Conservation (phyloP, 2,888 invertebrate species). For the Priocnemis perturbator region DNA sequence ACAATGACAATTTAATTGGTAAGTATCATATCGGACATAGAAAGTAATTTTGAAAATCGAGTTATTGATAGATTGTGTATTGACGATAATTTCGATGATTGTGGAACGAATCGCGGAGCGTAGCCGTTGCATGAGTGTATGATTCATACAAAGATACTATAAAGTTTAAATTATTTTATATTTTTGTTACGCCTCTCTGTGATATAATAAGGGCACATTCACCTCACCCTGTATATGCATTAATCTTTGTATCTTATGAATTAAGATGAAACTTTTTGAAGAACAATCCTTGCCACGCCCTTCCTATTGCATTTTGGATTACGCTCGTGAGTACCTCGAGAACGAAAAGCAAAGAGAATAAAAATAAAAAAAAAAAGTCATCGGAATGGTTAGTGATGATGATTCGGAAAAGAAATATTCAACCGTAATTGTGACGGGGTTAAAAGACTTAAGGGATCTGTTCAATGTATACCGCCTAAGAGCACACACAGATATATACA, state of each 20-base stretch:
- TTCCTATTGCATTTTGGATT: slow-evolving; percentile 54
- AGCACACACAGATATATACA: background rate
- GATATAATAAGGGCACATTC: slow-evolving; percentile 74
- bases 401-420: no score
- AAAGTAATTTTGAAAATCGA: no score
- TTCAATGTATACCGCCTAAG: slow-evolving; percentile 16
- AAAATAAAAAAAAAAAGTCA: background rate
- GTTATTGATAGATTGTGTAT: no score
- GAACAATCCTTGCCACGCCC: slow-evolving; percentile 61
- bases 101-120: slow-evolving; percentile 58
- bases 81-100: slow-evolving; percentile 25
- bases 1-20: no score
- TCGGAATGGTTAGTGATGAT: background rate
- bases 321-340: slow-evolving; percentile 50
- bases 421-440: background rate
- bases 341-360: slow-evolving; percentile 25
- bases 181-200: slow-evolving; percentile 74
- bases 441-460: slow-evolving; percentile 40
- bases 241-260: slow-evolving; percentile 64
- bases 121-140: slow-evolving; percentile 61
- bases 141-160: slow-evolving; percentile 60
- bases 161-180: slow-evolving; percentile 70
- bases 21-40: no score
- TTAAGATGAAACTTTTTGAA: slow-evolving; percentile 56
- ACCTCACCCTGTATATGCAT: slow-evolving; percentile 69